Evolutionary conservation across 2,888 invertebrate species (phyloP).

Genomic region (Cyclophora albipunctata): DNA sequence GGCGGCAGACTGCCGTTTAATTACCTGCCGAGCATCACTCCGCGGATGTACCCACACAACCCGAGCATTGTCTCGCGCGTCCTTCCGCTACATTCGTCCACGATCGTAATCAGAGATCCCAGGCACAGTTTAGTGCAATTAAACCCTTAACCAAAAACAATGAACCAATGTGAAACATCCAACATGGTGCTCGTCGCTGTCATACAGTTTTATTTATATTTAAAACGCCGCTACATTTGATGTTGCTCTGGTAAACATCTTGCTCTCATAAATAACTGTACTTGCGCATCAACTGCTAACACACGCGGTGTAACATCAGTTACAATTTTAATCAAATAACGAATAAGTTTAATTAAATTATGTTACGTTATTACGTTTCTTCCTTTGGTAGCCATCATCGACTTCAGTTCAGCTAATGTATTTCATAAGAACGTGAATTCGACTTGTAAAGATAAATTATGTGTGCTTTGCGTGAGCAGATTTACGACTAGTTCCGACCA

Average conservation of each 20-base stretch:
- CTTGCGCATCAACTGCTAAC: not conserved
- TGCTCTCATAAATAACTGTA: not conserved
- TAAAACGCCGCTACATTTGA: too few relatives aligned
- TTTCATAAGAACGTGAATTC: constrained; percentile 7
- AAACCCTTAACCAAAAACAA: constrained; percentile 20
- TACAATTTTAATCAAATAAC: too few relatives aligned
- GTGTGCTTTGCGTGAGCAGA: constrained; percentile 14
- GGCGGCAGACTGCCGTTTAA: constrained; percentile 50
- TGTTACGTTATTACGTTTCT: not conserved
- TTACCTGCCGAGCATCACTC: constrained; percentile 53
- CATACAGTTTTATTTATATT: too few relatives aligned
- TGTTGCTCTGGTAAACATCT: too few relatives aligned
- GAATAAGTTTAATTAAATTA: too few relatives aligned
- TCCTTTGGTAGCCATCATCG: not conserved
- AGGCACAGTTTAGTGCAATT: constrained; percentile 23
- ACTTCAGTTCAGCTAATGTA: not conserved
- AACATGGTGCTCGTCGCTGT: constrained; percentile 1
- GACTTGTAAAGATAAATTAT: constrained; percentile 15
- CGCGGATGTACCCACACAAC: constrained; percentile 43
- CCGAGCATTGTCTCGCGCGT: constrained; percentile 47
- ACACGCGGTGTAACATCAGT: constrained; percentile 1
- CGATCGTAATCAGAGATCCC: constrained; percentile 44
- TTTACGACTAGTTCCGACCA: constrained; percentile 20
- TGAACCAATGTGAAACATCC: constrained; percentile 17
- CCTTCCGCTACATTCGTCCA: constrained; percentile 46